Conservation (phyloP, 1,140 invertebrate species). For the Zaprionus gabonicus region DNA sequence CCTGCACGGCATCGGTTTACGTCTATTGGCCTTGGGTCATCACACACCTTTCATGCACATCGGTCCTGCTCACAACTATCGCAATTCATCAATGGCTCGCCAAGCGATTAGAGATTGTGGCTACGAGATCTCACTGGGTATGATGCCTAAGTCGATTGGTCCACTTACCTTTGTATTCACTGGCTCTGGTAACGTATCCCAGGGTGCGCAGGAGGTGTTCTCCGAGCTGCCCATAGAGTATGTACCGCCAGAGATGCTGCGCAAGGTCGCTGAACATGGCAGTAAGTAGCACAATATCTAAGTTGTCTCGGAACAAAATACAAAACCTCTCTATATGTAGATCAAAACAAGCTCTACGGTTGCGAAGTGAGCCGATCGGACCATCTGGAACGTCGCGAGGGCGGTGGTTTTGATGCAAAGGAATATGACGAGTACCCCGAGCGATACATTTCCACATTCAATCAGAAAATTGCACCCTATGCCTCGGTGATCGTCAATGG, state of each 20-base stretch:
- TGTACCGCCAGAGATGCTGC: constrained; percentile 96
- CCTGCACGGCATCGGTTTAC: constrained; percentile 96
- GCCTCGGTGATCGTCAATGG: constrained; percentile 98
- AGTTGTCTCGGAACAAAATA: not conserved
- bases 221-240: constrained; percentile 99
- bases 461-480: constrained; percentile 98
- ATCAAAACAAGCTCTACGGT: constrained; percentile 96
- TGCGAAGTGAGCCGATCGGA: constrained; percentile 97
- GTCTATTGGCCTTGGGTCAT: constrained; percentile 97
- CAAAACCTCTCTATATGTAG: constrained; percentile 84
- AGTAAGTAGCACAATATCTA: constrained; percentile 87
- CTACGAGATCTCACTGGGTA: constrained; percentile 98
- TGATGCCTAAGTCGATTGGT: constrained; percentile 99
- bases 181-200: constrained; percentile 93
- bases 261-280: constrained; percentile 98
- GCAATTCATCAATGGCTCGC: constrained; percentile 98
- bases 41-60: constrained; percentile 99
- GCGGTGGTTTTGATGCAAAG: constrained; percentile 94
- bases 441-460: constrained; percentile 97
- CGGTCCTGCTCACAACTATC: constrained; percentile 98
- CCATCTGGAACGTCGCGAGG: constrained; percentile 96
- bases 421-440: constrained; percentile 98
- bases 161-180: constrained; percentile 99
- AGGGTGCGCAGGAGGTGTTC: constrained; percentile 98
- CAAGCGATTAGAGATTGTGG: constrained; percentile 98